Evolutionary conservation across 2,888 invertebrate species (phyloP).

Genomic region (Euplagia quadripunctaria): DNA sequence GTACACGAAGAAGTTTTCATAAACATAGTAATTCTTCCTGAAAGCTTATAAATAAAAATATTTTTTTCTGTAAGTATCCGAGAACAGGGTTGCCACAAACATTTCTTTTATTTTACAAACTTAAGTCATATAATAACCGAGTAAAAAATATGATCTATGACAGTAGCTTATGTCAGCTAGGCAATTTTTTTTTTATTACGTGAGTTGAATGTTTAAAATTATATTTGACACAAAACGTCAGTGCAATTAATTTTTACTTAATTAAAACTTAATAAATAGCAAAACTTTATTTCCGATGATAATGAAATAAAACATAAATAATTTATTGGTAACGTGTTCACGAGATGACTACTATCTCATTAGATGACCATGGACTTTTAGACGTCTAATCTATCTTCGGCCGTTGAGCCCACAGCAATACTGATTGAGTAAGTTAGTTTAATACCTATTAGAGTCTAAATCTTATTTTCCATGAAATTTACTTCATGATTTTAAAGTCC

Average conservation of each 20-base stretch:
- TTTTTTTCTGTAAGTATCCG: conserved; percentile 17
- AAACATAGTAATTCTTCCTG: conserved; percentile 18
- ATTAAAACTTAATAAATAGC: not conserved
- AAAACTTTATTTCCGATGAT: too few relatives aligned
- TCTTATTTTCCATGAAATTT: too few relatives aligned
- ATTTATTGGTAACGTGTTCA: not conserved
- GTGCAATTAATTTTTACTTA: not conserved
- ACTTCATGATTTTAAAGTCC: too few relatives aligned
- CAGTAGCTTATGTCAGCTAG: too few relatives aligned
- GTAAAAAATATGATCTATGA: too few relatives aligned
- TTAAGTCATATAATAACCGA: not conserved
- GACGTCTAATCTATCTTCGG: not conserved
- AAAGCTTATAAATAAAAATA: conserved; percentile 25
- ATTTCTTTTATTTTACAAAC: not conserved
- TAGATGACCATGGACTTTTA: not conserved
- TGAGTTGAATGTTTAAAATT: too few relatives aligned
- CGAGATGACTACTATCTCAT: not conserved
- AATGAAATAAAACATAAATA: too few relatives aligned
- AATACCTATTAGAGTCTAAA: too few relatives aligned
- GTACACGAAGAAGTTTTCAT: not conserved
- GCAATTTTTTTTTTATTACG: not conserved
- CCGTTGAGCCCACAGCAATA: not conserved
- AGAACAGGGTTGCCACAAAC: conserved; percentile 13
- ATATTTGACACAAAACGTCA: not conserved
- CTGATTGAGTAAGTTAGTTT: too few relatives aligned